A percentile compares a stretch with the other conserved stretches of the same genome.
These are phyloP conservation scores for Drosophila algonquin DNA, from an alignment of 2,888 invertebrate species.

Conservation along the genomic window DNA sequence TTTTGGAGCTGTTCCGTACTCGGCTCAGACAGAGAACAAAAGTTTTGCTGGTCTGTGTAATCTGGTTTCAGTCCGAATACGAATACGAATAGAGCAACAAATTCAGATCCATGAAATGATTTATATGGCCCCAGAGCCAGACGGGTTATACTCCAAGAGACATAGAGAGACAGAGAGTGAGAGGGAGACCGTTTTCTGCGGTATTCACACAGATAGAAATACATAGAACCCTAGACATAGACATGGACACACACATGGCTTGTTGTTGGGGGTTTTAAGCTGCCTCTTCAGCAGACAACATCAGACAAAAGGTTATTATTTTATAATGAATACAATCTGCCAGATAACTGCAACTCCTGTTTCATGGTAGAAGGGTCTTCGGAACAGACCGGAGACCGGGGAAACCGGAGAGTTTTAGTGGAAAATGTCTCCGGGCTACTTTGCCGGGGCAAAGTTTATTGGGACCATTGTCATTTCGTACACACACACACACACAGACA, in stretches of 20 bases:
- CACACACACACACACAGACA: slow-evolving; percentile 9
- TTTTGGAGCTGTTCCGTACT: slow-evolving; percentile 39
- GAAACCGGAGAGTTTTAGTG: slow-evolving; percentile 20
- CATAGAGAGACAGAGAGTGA: neutral
- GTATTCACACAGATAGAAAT: neutral
- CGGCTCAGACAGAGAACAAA: slow-evolving; percentile 27
- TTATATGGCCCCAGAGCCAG: slow-evolving; percentile 47
- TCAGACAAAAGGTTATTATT: slow-evolving; percentile 81
- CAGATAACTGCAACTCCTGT: slow-evolving; percentile 51
- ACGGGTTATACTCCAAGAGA: slow-evolving; percentile 18
- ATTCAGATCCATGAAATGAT: slow-evolving; percentile 51
- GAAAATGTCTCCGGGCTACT: slow-evolving; percentile 27
- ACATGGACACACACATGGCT: slow-evolving; percentile 20
- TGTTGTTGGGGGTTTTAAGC: slow-evolving; percentile 34
- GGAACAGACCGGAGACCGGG: neutral
- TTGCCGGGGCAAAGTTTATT: slow-evolving; percentile 36
- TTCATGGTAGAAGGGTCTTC: slow-evolving; percentile 10
- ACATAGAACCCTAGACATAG: slow-evolving; percentile 1
- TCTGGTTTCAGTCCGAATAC: slow-evolving; percentile 31
- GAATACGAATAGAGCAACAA: slow-evolving; percentile 10
- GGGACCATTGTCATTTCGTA: slow-evolving; percentile 42
- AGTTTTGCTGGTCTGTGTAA: slow-evolving; percentile 44
- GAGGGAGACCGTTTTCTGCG: neutral
- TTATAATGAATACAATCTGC: slow-evolving; percentile 79
- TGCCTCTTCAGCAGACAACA: slow-evolving; percentile 46